Evolutionary conservation across 1,140 invertebrate genomes (phyloP), one percentile per base, ranked within the genome.

Genomic region (Copidosoma floridanum): DNA sequence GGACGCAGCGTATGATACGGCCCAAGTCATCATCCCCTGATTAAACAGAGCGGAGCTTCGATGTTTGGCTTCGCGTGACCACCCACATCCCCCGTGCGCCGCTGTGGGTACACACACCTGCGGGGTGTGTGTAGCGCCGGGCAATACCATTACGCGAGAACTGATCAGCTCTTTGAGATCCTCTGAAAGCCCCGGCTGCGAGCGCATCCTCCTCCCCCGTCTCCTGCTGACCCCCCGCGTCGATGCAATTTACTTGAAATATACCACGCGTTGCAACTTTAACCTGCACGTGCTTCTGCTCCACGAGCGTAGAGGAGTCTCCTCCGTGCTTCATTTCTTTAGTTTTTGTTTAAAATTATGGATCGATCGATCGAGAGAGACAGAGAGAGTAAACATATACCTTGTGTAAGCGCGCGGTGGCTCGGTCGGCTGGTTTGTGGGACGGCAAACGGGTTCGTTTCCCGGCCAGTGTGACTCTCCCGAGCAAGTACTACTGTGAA

Each of bases 51-150:
- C 54, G 41, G 54, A 41, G 20, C 47, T n/a, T 40, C 51, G 54
- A 47, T 66, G 64, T 69, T 69, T 69, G 65, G 44, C 64, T 69
- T 58, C 54, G 57, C 65, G 61, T 65, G 66, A 56, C 55, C 59
- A 44, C 26, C 54, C 43, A 66, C 44, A 55, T 55, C 47, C 11
- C 23, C 14, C 3, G 35, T 29, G 10, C 51, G 18, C 50, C 1
- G 32, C 50, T 12, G 50, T n/a, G n/a, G n/a, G n/a, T n/a, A n/a
- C n/a, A n/a, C n/a, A n/a, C n/a, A 12, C 29, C 29, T 32, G 29
- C 29, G 6, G 29, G 6, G 6, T 6, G 6, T 32, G 29, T 6
- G 10, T 41, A 14, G 10, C 51, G 51, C 32, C 53, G 24, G 40
- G 10, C 40, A 55, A 56, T 56, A 56, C 43, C 53, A 56, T 56